Evolutionary conservation across 2,797 vertebrate genomes (phyloP), one percentile per base, ranked within the genome.

Genomic region (Bradypodion ventrale): DNA sequence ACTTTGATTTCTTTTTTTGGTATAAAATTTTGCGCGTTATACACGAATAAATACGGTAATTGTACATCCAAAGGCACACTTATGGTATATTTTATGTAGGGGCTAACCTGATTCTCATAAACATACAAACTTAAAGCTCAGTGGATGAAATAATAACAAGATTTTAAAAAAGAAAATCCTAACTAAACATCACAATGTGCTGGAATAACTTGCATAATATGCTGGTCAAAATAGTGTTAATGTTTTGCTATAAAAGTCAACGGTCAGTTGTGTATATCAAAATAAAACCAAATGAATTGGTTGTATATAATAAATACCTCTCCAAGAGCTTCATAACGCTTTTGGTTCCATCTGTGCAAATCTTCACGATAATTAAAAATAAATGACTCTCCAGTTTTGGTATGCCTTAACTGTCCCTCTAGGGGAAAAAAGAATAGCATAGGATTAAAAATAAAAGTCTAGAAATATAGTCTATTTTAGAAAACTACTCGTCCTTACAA

Each of bases 261-360:
- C 37, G 29, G 4, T 21, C 19, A 52, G 25, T 75, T 56, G 46
- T 25, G 29, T 27, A 44, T 25, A 19, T 42, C 25, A 62, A 42
- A 27, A 19, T 59, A 76, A 59, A 63, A 15, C 29, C 52, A 4
- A 32, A n/a, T 49, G 49, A 74, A 70, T n/a, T 62, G 44, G 4
- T 70, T 70, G 40, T 62, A 77, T 40, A 70, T 52, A 77, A 76
- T 72, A 77, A 63, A 88, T 97, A 99, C 98, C 98, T 99, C 98
- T 95, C 98, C 98, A 49, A 99, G 97, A 80, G 98, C 98, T 95
- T 99, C 98, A 35, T 99, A 99, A 88, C 98, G 96, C 90, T 99
- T 99, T 93, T 99, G 98, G 93, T 99, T 99, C 98, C 98, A 99
- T 89, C 98, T 97, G 91, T 99, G 98, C 87, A 99, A 97, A 91